These are phyloP conservation scores for Alexandromys fortis DNA, from an alignment of 2,113 vertebrate species.

Conservation along the genomic window DNA sequence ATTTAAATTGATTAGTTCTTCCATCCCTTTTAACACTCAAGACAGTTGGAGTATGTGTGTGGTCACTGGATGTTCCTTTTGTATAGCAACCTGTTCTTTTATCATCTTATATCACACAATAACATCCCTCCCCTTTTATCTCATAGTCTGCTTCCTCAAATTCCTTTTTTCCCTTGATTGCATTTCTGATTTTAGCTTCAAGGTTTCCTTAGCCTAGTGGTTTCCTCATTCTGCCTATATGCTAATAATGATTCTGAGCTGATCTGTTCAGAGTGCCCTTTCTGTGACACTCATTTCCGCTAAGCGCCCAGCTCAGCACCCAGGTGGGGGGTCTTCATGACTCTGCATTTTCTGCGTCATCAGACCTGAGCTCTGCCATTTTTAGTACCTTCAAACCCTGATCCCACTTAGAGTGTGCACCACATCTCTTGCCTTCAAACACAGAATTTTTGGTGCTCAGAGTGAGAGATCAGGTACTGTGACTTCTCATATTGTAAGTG, in stretches of 20 bases:
- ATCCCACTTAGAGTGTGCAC: background rate
- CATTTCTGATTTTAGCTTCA: background rate
- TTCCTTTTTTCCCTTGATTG: background rate
- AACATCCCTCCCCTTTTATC: background rate
- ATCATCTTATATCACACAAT: background rate
- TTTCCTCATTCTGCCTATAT: rapidly evolving
- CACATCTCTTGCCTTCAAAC: background rate
- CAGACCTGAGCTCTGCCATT: background rate
- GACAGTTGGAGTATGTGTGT: background rate
- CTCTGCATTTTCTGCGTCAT: background rate
- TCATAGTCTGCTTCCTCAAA: background rate
- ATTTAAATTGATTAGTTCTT: background rate
- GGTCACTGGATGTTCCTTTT: background rate
- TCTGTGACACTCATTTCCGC: background rate
- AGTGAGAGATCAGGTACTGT: background rate
- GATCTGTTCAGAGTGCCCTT: background rate
- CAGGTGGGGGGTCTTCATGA: background rate
- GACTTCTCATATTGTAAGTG: background rate
- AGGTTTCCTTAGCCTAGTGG: background rate
- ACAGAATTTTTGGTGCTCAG: background rate
- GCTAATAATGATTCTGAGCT: background rate
- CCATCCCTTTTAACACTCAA: background rate
- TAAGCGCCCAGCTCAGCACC: background rate
- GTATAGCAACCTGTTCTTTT: background rate
- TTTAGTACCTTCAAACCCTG: background rate